Evolutionary conservation across 2,797 vertebrate species (phyloP), one percentile per base, ranked within the genome.

Genomic region (Platalea minor): DNA sequence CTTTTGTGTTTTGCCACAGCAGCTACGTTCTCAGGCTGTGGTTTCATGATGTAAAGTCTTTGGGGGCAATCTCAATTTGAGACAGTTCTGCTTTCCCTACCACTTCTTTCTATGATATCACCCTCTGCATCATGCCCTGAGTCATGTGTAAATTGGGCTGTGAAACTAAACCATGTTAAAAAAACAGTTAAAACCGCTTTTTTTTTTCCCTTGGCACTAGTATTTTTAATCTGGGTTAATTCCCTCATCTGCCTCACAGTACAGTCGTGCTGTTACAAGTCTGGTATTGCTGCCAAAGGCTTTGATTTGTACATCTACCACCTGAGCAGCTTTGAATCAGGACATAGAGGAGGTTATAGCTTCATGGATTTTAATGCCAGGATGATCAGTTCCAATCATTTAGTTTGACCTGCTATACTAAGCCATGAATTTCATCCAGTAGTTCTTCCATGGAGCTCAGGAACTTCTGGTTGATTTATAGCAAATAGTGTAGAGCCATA

Each of bases 191-290:
- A 86, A 46, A 4, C 0, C 2, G 2, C 14, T 2, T 5, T 59
- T 78, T 75, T 37, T 78, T 77, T 86, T 50, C 19, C 41, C 41
- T 93, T 97, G 94, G 88, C 95, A 65, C 5, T 81, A 75, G 33
- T 84, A 73, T 86, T 93, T 81, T 94, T 94, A 90, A 91, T 81
- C 92, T 86, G 80, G 73, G 81, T 96, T 95, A 91, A 89, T 69
- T 91, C 54, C 29, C 61, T 93, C 60, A 56, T 94, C 68, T 93
- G 76, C 88, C 54, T 86, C 79, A 81, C 46, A 84, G 69, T 78
- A 54, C 85, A 81, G 61, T 78, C 13, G 2, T 81, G 85, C 90
- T 95, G 88, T 86, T 95, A 39, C 53, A 78, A 86, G 59, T 88
- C 57, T 83, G 50, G 8, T 91, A 9, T 51, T 84, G 76, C 50